These are phyloP conservation scores for Glaucidium brasilianum DNA, from an alignment of 2,113 vertebrate genomes.

Conservation along the genomic window DNA sequence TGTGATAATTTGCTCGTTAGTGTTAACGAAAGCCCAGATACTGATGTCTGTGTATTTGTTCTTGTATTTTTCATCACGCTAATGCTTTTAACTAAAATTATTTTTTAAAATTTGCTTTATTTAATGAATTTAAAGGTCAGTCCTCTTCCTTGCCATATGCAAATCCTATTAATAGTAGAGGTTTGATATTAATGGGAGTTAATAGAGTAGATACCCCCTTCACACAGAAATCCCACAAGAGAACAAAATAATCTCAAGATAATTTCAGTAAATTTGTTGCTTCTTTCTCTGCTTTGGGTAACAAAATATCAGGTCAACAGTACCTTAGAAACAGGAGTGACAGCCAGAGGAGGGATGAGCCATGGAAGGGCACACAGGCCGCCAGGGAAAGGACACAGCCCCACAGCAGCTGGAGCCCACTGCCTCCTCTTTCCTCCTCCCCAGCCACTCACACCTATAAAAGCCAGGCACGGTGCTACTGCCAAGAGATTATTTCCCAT, in stretches of 20 bases:
- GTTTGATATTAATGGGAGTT: conserved; percentile 62
- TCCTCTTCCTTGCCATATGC: conserved; percentile 50
- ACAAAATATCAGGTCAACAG: background rate
- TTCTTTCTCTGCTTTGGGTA: background rate
- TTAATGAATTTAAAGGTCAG: conserved; percentile 67
- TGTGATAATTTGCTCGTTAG: conserved; percentile 43
- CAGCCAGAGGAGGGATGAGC: background rate
- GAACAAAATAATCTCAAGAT: background rate
- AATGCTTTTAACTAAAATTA: conserved; percentile 47
- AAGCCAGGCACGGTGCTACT: background rate
- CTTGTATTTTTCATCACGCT: conserved; percentile 26
- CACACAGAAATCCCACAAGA: conserved; percentile 1
- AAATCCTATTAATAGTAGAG: conserved; percentile 57
- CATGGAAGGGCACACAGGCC: background rate
- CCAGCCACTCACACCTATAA: accelerated
- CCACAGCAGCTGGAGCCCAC: background rate
- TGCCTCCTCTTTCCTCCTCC: background rate
- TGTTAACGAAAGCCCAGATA: conserved; percentile 21
- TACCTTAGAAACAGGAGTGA: background rate
- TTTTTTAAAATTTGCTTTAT: conserved; percentile 34
- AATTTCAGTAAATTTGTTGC: background rate
- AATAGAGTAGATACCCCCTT: conserved; percentile 27
- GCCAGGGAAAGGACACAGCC: background rate
- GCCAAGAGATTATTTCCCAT: background rate
- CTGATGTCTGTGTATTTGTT: conserved; percentile 31